Base-by-base conservation (phyloP, 2,797 vertebrate genomes). In the Crenuchus spilurus region DNA sequence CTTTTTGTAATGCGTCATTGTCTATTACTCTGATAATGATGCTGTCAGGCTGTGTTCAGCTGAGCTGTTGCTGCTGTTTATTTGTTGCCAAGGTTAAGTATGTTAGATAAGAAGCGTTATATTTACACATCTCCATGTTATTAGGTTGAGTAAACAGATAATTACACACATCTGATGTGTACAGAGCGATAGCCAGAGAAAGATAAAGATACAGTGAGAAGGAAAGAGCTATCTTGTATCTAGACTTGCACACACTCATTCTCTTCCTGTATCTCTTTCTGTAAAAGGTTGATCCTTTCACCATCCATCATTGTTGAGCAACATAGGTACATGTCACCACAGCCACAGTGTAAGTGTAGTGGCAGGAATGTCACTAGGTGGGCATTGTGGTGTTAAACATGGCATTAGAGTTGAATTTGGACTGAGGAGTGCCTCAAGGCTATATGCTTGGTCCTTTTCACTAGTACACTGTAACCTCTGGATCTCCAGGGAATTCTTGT, bases 51-150 rank as follows among this genome's bases (percentile, higher is more conserved):
- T 37, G 35, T 4, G 4, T 4, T 4, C 4, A 4, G n/a, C n/a
- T n/a, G n/a, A n/a, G n/a, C n/a, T n/a, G 39, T 88, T 87, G 88
- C 87, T 87, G 83, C 78, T 87, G 84, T 82, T 8, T 39, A 22
- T 57, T 20, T 70, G 22, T 11, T 46, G 39, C 10, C 26, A 4
- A 31, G n/a, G 16, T 26, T 31, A 55, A 31, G 28, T 37, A 18
- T n/a, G 18, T 3, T 22, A 13, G 6, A 35, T 58, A n/a, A 9
- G 16, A 33, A 58, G 0, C 8, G 6, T 1, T 51, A 9, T 51
- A 51, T 58, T 58, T 33, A 18, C 28, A n/a, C 30, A 1, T 57
- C 2, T 18, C 18, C 14, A 33, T 18, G 11, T 33, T 2, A 60
- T 11, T 10, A 60, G 30, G 30, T 2, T 28, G 52, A 31, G n/a